phyloP scores from a whole-genome alignment of 2,888 invertebrate genomes.

The Chymomyza amoena region DNA sequence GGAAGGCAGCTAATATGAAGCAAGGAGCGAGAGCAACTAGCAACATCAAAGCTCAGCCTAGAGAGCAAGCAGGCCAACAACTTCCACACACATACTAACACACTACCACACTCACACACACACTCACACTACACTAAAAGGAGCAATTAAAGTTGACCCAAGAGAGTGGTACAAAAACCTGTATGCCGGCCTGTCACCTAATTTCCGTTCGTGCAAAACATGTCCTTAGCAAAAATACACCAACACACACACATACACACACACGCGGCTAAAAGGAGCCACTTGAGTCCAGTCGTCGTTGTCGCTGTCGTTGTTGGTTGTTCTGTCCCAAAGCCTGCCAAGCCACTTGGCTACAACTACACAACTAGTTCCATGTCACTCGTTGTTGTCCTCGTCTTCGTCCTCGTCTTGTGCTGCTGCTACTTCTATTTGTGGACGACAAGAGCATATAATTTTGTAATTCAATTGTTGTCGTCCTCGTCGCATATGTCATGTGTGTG shows the following conservation, averaged over 20 bases:
- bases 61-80: not conserved
- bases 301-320: not conserved
- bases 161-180: constrained; percentile 33
- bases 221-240: constrained; percentile 37
- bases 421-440: constrained; percentile 19
- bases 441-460: constrained; percentile 58
- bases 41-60: too few species aligned
- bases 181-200: constrained; percentile 63
- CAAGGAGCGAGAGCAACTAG: too few species aligned
- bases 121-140: constrained; percentile 23
- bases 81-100: not conserved
- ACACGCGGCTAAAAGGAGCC: constrained; percentile 25
- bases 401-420: not conserved
- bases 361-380: constrained; percentile 51
- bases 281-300: constrained; percentile 41
- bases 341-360: constrained; percentile 17
- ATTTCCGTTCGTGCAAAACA: constrained; percentile 69
- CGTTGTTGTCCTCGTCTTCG: constrained; percentile 19
- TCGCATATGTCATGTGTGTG: constrained; percentile 40
- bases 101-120: constrained; percentile 12
- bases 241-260: constrained; percentile 9
- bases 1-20: too few species aligned
- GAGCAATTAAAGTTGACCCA: constrained; percentile 67
- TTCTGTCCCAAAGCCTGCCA: constrained; percentile 24
- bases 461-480: constrained; percentile 63